These are phyloP conservation scores for Troglohyphantes excavatus DNA, from an alignment of 2,888 invertebrate genomes.

Conservation along the genomic window DNA sequence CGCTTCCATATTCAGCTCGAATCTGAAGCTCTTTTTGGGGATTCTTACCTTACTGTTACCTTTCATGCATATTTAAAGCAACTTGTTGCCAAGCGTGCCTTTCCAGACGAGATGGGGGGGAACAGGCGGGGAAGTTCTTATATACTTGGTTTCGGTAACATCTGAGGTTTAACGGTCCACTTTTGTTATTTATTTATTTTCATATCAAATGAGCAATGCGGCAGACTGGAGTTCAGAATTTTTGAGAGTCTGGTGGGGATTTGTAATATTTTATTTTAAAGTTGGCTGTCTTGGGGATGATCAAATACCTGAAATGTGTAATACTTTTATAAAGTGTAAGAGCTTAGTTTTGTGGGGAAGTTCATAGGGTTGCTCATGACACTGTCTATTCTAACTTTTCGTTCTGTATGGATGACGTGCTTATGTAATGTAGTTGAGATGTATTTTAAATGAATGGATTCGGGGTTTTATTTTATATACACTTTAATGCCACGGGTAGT, in stretches of 20 bases:
- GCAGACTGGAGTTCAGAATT: not conserved
- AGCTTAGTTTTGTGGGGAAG: not conserved
- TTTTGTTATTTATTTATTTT: not conserved
- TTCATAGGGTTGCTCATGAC: no score
- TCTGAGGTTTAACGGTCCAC: not conserved
- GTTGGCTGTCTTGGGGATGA: not conserved
- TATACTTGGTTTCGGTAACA: not conserved
- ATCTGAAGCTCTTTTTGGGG: conserved; percentile 5
- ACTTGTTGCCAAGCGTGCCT: conserved; percentile 24
- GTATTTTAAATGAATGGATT: no score
- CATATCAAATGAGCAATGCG: not conserved
- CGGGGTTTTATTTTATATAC: no score
- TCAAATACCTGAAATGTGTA: not conserved
- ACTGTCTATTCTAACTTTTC: no score
- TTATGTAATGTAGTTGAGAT: no score
- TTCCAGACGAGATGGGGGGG: not conserved
- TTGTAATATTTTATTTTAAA: not conserved
- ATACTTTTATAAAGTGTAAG: conserved; percentile 2
- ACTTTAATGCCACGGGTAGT: no score
- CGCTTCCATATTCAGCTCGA: not conserved
- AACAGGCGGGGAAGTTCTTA: not conserved
- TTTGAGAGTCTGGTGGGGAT: not conserved
- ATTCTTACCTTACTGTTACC: conserved; percentile 11
- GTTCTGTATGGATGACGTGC: no score
- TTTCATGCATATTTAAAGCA: conserved; percentile 54